Evolutionary conservation across 2,113 vertebrate species (phyloP).

Genomic region (Ibidorhyncha struthersii): DNA sequence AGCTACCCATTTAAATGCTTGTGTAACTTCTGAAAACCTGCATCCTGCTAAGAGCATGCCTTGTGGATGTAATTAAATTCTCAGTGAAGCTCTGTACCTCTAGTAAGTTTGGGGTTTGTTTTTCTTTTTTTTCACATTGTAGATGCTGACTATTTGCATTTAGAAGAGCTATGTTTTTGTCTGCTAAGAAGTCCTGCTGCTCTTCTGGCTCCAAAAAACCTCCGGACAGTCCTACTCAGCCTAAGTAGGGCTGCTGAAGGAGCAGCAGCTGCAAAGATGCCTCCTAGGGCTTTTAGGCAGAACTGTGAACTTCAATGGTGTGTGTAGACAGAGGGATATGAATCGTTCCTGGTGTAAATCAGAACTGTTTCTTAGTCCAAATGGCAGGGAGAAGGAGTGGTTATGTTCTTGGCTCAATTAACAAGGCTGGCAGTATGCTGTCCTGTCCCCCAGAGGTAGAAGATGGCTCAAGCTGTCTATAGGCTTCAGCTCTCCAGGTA

Average conservation of each 20-base stretch:
- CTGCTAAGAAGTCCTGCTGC: background rate
- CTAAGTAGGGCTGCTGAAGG: background rate
- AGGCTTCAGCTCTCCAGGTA: background rate
- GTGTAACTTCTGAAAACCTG: background rate
- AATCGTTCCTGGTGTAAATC: background rate
- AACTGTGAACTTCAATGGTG: no score
- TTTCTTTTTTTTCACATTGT: background rate
- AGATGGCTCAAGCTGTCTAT: background rate
- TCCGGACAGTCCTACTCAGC: background rate
- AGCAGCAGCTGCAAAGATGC: background rate
- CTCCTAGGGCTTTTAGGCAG: background rate
- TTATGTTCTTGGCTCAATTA: background rate
- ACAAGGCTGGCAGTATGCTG: background rate
- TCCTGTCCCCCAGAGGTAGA: no score
- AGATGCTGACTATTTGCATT: background rate
- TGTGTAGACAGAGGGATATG: background rate
- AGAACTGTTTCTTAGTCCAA: background rate
- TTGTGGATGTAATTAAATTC: background rate
- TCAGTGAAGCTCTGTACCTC: background rate
- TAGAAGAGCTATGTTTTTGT: background rate
- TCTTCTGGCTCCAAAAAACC: background rate
- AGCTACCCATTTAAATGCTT: background rate
- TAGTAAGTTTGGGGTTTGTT: background rate
- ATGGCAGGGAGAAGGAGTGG: background rate
- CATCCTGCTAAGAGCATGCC: background rate